Evolutionary conservation across 2,888 invertebrate genomes (phyloP), one percentile per base, ranked within the genome.

Genomic region (Parelbella ahira): DNA sequence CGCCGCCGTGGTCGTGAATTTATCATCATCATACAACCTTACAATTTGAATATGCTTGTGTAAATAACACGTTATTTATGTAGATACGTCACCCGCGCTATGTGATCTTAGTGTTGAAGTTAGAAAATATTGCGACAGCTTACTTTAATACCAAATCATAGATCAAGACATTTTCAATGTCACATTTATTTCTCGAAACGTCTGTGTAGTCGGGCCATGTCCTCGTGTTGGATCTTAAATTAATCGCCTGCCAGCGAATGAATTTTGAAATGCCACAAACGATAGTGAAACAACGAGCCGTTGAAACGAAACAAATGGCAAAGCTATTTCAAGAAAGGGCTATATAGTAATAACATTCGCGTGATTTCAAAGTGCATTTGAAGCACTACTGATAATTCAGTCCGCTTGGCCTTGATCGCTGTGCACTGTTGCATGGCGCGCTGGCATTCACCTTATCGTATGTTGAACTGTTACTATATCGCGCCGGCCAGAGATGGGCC

Each of bases 381-480:
- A 43, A 43, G 47, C 51, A 56, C 45, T 56, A 49, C 53, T 61
- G 68, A 72, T 74, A 71, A 68, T 58, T 63, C 49, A 50, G 58
- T 50, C 48, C 58, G 54, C 53, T 66, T 50, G 83, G 79, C 86
- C 84, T 86, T 83, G 84, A 68, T 63, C 54, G 63, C 49, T 48
- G 68, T 67, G 68, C 69, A 71, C 61, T 68, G 62, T 52, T 63
- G 70, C 67, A 65, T 56, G 54, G 69, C 67, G 57, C 67, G 63
- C 57, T 70, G 70, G 70, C 68, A 68, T 69, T 69, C 68, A 68
- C 70, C 74, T 87, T 87, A 86, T 87, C 86, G 86, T 87, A 59
- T 86, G 82, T 83, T 86, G 86, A 87, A 86, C 86, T 78, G 73
- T 54, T 63, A n/a, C 70, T 68, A 60, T 69, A 69, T 70, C 66